A percentile compares a stretch with the other conserved stretches of the same genome.
Conservation (phyloP, 35 echinoderm and acorn worm genomes). For the Heliocidaris erythrogramma region DNA sequence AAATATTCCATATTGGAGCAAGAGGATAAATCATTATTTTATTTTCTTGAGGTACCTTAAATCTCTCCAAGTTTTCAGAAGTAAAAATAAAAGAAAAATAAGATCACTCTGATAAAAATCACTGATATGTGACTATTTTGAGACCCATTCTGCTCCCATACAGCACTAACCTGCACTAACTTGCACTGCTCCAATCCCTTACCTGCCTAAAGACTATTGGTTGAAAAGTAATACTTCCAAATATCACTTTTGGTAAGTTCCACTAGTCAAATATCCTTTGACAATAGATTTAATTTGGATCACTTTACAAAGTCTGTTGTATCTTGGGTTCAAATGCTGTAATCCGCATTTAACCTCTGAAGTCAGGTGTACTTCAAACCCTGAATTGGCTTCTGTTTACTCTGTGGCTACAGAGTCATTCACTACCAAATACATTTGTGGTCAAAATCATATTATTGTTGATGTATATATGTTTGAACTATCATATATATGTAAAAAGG, state of each 20-base stretch:
- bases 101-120: neutral
- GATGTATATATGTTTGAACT: neutral
- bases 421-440: neutral
- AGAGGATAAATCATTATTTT: neutral
- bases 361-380: neutral
- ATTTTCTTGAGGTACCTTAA: neutral
- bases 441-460: neutral
- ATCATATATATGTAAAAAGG: neutral
- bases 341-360: neutral
- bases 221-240: neutral
- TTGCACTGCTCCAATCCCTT: neutral
- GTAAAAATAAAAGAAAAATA: neutral
- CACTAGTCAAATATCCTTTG: neutral
- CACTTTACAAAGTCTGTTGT: conserved; percentile 3
- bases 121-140: neutral
- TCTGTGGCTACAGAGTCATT: neutral
- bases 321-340: neutral
- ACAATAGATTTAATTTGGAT: neutral
- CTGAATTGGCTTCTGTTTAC: neutral
- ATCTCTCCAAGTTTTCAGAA: neutral
- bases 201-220: neutral
- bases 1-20: neutral
- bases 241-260: neutral
- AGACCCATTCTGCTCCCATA: neutral
- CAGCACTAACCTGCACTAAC: neutral